Percentiles rank a stretch among this genome's conserved stretches.
Conservation (phyloP, 1,140 invertebrate species). For the Drosophila arizonae region DNA sequence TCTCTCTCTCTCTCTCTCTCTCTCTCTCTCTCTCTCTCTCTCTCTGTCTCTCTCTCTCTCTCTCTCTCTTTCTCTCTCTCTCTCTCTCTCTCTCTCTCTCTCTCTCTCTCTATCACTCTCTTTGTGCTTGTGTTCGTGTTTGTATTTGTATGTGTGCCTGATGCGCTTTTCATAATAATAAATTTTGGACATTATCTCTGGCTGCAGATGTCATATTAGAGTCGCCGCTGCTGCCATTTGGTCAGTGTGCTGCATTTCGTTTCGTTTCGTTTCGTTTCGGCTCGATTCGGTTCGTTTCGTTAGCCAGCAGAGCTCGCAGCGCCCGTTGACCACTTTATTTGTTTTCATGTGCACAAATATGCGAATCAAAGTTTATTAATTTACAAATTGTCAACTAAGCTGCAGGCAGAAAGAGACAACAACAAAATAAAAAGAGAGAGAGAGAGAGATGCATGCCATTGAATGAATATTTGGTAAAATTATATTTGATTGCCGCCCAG, state of each 20-base stretch:
- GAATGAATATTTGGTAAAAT: conserved; percentile 9
- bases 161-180: conserved; percentile 68
- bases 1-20: too few relatives aligned
- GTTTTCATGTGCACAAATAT: conserved; percentile 58
- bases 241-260: conserved; percentile 56
- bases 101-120: too few relatives aligned
- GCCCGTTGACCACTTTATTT: conserved; percentile 53
- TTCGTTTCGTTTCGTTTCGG: conserved; percentile 6
- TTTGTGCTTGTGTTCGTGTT: neutral
- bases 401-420: conserved; percentile 18
- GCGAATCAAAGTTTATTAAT: conserved; percentile 73
- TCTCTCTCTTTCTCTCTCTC: too few relatives aligned
- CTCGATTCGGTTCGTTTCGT: conserved; percentile 25
- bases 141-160: conserved; percentile 25
- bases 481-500: neutral
- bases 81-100: too few relatives aligned
- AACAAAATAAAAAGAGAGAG: neutral
- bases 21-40: too few relatives aligned
- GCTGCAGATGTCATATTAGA: conserved; percentile 24
- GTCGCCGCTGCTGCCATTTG: conserved; percentile 35
- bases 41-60: too few relatives aligned
- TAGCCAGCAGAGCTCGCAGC: neutral
- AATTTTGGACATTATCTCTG: conserved; percentile 71
- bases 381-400: conserved; percentile 69
- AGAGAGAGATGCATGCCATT: neutral